These are phyloP conservation scores for Drosophila asahinai DNA, from an alignment of 1,140 invertebrate species.

Conservation along the genomic window DNA sequence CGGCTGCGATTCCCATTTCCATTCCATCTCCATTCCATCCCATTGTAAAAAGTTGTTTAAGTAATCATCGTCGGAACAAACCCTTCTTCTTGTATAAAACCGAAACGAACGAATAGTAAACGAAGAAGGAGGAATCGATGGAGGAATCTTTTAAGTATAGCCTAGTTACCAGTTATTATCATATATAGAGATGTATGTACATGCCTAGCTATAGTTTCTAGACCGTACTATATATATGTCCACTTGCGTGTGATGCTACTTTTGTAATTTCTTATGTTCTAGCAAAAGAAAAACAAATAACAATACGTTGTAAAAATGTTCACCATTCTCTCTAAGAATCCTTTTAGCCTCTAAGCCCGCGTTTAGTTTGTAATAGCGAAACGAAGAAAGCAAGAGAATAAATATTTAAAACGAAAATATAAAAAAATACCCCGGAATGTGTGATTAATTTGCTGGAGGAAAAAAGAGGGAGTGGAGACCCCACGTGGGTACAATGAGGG, in stretches of 20 bases:
- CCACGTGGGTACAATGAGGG: conserved; percentile 5
- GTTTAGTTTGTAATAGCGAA: conserved; percentile 73
- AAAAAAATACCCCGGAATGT: conserved; percentile 18
- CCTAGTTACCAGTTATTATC: conserved; percentile 27
- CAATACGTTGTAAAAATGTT: conserved; percentile 63
- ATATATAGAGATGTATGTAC: conserved; percentile 13
- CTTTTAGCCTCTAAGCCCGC: conserved; percentile 39
- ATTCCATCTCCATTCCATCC: conserved; percentile 24
- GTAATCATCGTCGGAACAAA: conserved; percentile 51
- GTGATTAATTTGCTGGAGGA: conserved; percentile 57
- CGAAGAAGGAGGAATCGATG: conserved; percentile 1
- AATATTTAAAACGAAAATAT: conserved; percentile 54
- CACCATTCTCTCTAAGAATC: conserved; percentile 20
- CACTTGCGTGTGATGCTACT: conserved; percentile 75
- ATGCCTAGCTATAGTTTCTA: conserved; percentile 6
- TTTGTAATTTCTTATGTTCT: conserved; percentile 57
- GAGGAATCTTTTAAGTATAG: conserved; percentile 17
- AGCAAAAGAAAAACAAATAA: conserved; percentile 39
- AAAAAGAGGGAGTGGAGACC: conserved; percentile 12
- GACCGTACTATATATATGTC: conserved; percentile 33
- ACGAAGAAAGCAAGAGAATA: conserved; percentile 74
- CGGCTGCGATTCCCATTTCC: conserved; percentile 45
- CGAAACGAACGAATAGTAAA: conserved; percentile 27
- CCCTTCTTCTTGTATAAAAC: conserved; percentile 54
- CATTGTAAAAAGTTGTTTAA: conserved; percentile 77